Evolutionary conservation across 2,113 vertebrate species (phyloP), one percentile per base, ranked within the genome.

Genomic region (Brachirus orientalis): DNA sequence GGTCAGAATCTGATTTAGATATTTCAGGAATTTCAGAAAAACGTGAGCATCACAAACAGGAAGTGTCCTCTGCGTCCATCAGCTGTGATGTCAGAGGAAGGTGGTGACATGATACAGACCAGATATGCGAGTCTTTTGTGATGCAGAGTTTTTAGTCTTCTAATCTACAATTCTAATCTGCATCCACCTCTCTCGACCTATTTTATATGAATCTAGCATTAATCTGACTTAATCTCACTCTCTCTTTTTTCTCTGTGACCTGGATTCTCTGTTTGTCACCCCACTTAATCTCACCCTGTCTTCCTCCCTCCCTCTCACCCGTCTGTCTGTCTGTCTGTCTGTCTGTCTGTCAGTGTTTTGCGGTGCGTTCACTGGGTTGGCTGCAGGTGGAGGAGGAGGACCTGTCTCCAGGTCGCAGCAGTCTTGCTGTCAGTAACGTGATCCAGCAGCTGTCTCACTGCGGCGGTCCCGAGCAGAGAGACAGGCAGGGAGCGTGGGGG

Each of bases 341-440:
- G 19, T 8, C 13, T 69, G 35, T 80, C 71, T 53, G 5, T 75
- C 88, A 98, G 96, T 98, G 95, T 63, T 99, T 98, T 48, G 91
- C 96, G 0, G 98, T 99, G 53, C 95, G 94, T 4, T 98, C 96
- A 0, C 90, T 99, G 79, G 98, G 98, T 41, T 99, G 97, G 96
- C 93, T 98, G 75, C 96, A 99, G 90, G 95, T 99, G 57, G 95
- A 96, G 0, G 98, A 99, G 84, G 98, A 99, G 82, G 98, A 98
- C 80, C 74, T 99, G 75, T 94, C 94, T 52, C 98, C 98, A 0
- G 98, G 98, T 16, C 96, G 96, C 80, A 98, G 98, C 91, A 98
- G 98, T 82, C 95, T 99, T 0, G 95, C 94, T 0, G 95, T 99
- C 81, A 98, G 97, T 85, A 97, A 98, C 70, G 97, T 97, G 78